Conservation (phyloP, 2,797 vertebrate species). For the Danio kyathit region DNA sequence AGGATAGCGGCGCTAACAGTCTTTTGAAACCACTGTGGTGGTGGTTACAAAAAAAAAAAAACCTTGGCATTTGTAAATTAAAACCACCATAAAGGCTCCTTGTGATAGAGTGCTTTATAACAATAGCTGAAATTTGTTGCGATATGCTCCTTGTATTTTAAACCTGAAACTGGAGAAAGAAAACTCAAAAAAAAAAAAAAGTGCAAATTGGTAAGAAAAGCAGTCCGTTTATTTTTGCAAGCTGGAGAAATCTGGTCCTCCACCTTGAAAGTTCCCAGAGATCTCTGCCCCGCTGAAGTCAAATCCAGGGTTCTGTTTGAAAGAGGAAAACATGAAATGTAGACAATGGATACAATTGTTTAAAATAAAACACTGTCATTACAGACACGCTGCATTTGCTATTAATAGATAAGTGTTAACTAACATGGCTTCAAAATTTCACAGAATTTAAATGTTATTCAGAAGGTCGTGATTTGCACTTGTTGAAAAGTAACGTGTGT, state of each 20-base stretch:
- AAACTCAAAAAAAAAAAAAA: neutral
- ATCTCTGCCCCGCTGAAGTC: conserved; percentile 99
- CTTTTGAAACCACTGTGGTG: neutral
- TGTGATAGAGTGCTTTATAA: conserved; percentile 44
- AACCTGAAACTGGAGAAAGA: neutral
- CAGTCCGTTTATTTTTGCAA: conserved; percentile 84
- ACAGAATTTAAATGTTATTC: no score
- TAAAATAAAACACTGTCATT: no score
- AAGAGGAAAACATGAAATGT: neutral
- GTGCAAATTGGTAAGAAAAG: neutral
- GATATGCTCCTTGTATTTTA: neutral
- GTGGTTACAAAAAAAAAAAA: conserved; percentile 19
- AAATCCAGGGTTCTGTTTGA: conserved; percentile 94
- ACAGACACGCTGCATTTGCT: no score
- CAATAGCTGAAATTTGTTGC: neutral
- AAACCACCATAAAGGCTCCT: neutral
- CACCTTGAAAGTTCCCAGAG: conserved; percentile 94
- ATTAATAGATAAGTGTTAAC: no score
- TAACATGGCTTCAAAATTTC: no score
- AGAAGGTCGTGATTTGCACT: no score
- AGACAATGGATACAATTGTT: neutral
- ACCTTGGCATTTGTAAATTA: neutral
- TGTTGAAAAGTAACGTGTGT: no score
- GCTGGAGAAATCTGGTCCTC: conserved; percentile 94
- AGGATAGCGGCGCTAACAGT: neutral